Evolutionary conservation across 2,797 vertebrate species (phyloP).

Genomic region (Salmo trutta): DNA sequence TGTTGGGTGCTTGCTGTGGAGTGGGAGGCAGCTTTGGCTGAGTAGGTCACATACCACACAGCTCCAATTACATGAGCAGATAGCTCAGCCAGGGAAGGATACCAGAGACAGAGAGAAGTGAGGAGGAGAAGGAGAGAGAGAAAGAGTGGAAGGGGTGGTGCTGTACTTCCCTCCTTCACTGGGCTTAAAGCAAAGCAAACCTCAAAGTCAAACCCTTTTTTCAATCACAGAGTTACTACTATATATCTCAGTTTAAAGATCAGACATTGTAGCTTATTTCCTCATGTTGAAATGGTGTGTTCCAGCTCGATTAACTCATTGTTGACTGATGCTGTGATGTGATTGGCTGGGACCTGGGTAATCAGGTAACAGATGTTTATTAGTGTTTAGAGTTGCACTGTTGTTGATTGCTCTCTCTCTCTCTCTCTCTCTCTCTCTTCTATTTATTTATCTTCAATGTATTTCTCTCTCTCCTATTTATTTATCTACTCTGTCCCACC

Average conservation of each 20-base stretch:
- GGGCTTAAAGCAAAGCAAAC: not conserved
- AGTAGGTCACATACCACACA: constrained; percentile 1
- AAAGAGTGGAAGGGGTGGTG: not conserved
- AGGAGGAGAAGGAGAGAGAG: not conserved
- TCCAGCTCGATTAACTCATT: not conserved
- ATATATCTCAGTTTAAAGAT: not conserved
- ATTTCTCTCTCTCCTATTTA: not conserved
- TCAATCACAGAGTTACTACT: not conserved
- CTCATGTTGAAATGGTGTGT: not conserved
- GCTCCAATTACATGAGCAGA: not conserved
- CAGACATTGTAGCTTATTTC: not conserved
- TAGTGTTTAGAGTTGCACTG: not conserved
- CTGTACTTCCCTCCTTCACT: not conserved
- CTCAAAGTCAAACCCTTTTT: not conserved
- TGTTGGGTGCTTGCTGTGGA: too few species aligned
- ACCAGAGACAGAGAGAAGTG: not conserved
- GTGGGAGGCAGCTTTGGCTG: too few species aligned
- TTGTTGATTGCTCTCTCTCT: not conserved
- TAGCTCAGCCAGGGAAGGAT: not conserved
- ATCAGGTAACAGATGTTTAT: not conserved
- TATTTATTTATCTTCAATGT: too few species aligned
- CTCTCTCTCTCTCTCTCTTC: not conserved
- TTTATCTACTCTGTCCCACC: not conserved
- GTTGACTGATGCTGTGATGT: not conserved
- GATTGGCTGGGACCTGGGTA: not conserved